Percentiles rank a stretch among this genome's conserved stretches.
These are phyloP conservation scores for Agelaius tricolor DNA, from an alignment of 2,113 vertebrate species.

Conservation along the genomic window DNA sequence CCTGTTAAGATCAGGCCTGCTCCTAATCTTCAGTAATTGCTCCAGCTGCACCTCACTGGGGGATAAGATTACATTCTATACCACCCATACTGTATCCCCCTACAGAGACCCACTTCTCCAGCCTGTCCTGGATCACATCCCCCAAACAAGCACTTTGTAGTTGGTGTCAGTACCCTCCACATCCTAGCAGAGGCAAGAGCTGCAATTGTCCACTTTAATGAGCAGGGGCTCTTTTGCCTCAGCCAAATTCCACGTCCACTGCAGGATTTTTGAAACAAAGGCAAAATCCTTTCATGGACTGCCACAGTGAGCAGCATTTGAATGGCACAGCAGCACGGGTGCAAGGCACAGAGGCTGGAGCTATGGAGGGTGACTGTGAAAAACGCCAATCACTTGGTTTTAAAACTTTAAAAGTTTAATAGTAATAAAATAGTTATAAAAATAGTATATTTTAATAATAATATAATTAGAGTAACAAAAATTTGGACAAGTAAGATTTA, in stretches of 20 bases:
- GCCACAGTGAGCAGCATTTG: background rate
- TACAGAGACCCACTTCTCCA: background rate
- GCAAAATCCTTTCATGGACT: background rate
- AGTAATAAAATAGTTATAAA: too few relatives aligned
- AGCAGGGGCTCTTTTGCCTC: background rate
- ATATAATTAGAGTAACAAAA: too few relatives aligned
- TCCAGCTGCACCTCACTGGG: too few relatives aligned
- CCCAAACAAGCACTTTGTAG: accelerated
- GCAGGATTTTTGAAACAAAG: background rate
- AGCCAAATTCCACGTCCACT: background rate
- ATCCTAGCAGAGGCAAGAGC: background rate
- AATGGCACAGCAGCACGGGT: background rate
- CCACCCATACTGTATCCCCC: too few relatives aligned
- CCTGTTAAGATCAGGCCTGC: too few relatives aligned
- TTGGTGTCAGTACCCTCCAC: background rate
- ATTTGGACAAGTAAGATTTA: too few relatives aligned
- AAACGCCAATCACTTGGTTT: too few relatives aligned
- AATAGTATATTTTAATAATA: too few relatives aligned
- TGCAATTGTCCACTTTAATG: background rate
- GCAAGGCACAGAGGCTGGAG: background rate
- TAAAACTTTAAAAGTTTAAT: too few relatives aligned
- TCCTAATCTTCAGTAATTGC: too few relatives aligned
- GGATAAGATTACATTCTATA: too few relatives aligned
- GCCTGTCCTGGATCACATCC: background rate
- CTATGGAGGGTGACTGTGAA: background rate